These are phyloP conservation scores for Turnix velox DNA, from an alignment of 2,113 vertebrate genomes.

Conservation along the genomic window DNA sequence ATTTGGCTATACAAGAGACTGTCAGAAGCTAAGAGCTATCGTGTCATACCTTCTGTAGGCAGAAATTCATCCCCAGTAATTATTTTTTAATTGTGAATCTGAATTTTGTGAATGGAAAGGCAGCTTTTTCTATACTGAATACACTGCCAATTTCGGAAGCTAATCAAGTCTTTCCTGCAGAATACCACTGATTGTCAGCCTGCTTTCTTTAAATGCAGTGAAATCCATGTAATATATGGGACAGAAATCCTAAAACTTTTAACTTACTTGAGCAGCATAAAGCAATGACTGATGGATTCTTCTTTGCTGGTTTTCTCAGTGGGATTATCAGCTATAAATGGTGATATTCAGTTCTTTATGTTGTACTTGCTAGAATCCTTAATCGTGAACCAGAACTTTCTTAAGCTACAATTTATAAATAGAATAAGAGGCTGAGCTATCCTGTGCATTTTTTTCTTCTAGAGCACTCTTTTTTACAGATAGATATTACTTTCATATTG, in stretches of 20 bases:
- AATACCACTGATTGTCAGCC: constrained; percentile 13
- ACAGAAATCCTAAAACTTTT: constrained; percentile 21
- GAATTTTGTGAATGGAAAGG: background rate
- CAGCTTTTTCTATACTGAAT: background rate
- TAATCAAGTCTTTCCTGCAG: background rate
- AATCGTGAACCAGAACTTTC: constrained; percentile 19
- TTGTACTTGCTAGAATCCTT: constrained; percentile 9
- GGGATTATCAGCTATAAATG: constrained; percentile 31
- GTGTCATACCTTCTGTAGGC: background rate
- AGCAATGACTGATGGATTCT: constrained; percentile 41
- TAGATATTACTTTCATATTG: background rate
- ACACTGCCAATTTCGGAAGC: background rate
- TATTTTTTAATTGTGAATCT: constrained; percentile 15
- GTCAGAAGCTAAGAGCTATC: constrained; percentile 2
- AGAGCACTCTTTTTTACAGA: background rate
- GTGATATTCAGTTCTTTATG: background rate
- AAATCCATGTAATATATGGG: constrained; percentile 8
- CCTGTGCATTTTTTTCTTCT: background rate
- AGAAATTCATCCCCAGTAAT: constrained; percentile 7
- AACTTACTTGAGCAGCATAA: background rate
- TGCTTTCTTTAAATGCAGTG: background rate
- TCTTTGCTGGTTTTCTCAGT: constrained; percentile 31
- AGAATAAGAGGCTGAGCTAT: background rate
- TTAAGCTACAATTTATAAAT: constrained; percentile 18
- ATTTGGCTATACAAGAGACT: background rate